Base-by-base conservation (phyloP, 2,888 invertebrate species). In the Conistra vaccinii region DNA sequence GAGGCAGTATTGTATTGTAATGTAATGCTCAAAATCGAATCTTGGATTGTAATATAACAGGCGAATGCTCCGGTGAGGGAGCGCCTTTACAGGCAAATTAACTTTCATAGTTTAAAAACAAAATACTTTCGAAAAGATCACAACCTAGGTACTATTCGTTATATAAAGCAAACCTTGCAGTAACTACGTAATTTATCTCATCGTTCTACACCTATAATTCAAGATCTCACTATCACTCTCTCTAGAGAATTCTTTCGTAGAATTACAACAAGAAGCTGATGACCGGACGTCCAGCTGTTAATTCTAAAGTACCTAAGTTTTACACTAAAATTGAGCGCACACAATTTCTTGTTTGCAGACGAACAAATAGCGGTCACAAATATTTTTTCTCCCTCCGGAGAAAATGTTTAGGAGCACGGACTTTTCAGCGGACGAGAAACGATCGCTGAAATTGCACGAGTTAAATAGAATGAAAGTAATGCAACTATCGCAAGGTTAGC, bases 341-440 rank as follows among this genome's bases (percentile, higher is more conserved):
- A 35, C 29, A 7, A 74, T 74, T 79, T 45, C 35, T 79, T 39
- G 80, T 57, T 70, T 4, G 26, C 14, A 76, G 32, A 80, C 58
- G 58, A 32, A 72, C 80, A 80, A 74, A 75, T 75, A 70, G 45
- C 20, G 55, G 29, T 23, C 45, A 70, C 71, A 79, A 79, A 75
- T 75, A 55, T 20, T 39, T 69, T 29, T 53, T 42, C 29, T 39
- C 45, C 7, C 14, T 12, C 20, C 29, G 23, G 10, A 45, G 55
- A 39, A 42, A n/a, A 71, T 3, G 29, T n/a, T 57, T n/a, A n/a
- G 55, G 9, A n/a, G 55, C 79, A 48, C 12, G n/a, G 10, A 20
- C 17, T 55, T 69, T 55, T 20, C 6, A 39, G 39, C 20, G 35
- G 10, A 57, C 1, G 7, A 57, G 35, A n/a, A 39, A 29, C 29